Evolutionary conservation across 2,888 invertebrate species (phyloP), one percentile per base, ranked within the genome.

Genomic region (Rhorus exstirpatorius): DNA sequence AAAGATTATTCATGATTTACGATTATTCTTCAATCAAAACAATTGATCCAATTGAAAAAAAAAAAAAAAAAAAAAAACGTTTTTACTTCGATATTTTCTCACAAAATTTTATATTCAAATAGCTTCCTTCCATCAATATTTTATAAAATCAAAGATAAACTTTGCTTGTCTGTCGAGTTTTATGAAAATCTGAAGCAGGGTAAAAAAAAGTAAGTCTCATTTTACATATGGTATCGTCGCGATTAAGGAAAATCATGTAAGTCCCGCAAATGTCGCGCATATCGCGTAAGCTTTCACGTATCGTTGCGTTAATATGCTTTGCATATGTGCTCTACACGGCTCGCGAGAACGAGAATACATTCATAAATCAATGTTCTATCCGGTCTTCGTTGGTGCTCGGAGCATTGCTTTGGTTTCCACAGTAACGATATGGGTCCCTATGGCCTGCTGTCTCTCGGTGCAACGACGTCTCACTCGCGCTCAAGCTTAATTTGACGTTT

Each of bases 301-400:
- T 72, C 72, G 81, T 84, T 55, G 12, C 67, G 70, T 80, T 74
- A 71, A 79, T 74, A 58, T 31, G 60, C 51, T 49, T 58, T 41
- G 53, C 76, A 53, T 41, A 44, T 63, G 41, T 49, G 74, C 26
- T 21, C 51, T 44, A 24, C 17, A 46, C 46, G 17, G 78, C 41
- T 71, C 58, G 61, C 55, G 72, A 72, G 68, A 53, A 49, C 74
- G 75, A 65, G 77, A 65, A 83, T 61, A 71, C 76, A 55, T 83
- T 85, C 86, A 85, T 89, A 89, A 89, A 89, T 89, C 89, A 89
- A 89, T 83, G 89, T 87, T 86, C 84, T 81, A 82, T 88, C 84
- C 86, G 87, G 84, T 86, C 84, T 84, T 86, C 83, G 84, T 79
- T 80, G 81, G 53, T 8, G 35, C 46, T 68, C 71, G 58, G 26